Base-by-base conservation (phyloP, 2,797 vertebrate genomes). In the Macrochelys suwanniensis region DNA sequence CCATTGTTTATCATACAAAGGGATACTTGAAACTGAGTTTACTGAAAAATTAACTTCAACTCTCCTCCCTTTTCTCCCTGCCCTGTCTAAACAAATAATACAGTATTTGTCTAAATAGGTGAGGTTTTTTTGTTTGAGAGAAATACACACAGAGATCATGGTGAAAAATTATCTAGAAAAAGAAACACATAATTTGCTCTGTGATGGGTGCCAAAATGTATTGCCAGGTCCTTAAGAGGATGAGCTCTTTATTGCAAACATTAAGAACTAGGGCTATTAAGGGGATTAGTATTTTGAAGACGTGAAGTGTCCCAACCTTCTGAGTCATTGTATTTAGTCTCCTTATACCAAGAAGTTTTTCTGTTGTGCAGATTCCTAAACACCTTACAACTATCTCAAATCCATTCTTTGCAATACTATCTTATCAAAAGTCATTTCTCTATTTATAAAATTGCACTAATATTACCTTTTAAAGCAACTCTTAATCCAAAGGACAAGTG, bases 231-330 rank as follows among this genome's bases (percentile, higher is more conserved):
- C 65, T 92, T 89, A 95, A 95, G 90, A 95, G 92, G 86, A 74
- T 91, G 79, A 93, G 85, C 10, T 95, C 82, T 77, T 71, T 81
- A 42, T 2, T 95, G 87, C 92, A 95, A 93, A 85, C 61, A 80
- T 78, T 71, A 95, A 93, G 76, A 77, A 71, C 89, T 92, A 6
- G 15, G 57, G 89, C 93, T 90, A 85, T 96, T 95, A 96, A 88
- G 84, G 89, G 76, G 96, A 97, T 97, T 83, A 93, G 49, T 84
- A 88, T 90, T 91, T 89, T 91, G 90, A 85, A 93, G 93, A 85
- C 49, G 49, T 47, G 57, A 88, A 54, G 77, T 57, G 71, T 80
- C 54, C 51, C 49, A 74, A 61, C 26, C 87, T 80, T 87, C 82
- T 96, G 93, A 97, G 42, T 97, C 96, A 93, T 19, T 56, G 21